These are phyloP conservation scores for Mesocricetus auratus DNA, from an alignment of 2,113 vertebrate species.

Conservation along the genomic window DNA sequence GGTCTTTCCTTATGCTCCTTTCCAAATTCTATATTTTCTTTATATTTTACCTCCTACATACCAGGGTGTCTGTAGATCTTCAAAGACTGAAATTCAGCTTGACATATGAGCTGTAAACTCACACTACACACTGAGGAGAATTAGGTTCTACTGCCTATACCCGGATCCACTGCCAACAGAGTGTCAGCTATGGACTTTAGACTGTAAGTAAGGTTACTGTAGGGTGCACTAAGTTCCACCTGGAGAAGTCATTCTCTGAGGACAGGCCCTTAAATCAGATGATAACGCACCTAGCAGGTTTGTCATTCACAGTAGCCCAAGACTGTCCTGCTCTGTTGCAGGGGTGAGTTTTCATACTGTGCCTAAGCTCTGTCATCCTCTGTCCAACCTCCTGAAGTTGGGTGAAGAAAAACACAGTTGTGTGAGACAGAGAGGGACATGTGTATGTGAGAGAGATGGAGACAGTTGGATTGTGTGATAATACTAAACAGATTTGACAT, in stretches of 20 bases:
- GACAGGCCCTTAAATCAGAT: neutral
- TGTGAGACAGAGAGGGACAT: neutral
- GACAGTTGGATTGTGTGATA: neutral
- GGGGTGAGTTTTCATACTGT: neutral
- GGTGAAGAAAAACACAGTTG: neutral
- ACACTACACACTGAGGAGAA: neutral
- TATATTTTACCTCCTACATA: constrained; percentile 2
- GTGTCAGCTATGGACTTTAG: neutral
- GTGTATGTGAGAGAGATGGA: neutral
- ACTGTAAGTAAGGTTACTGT: neutral
- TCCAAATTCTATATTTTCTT: neutral
- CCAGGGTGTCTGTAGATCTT: neutral
- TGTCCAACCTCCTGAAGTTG: constrained; percentile 28
- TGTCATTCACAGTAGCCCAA: neutral
- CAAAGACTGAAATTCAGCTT: neutral
- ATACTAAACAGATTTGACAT: neutral
- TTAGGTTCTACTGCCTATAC: neutral
- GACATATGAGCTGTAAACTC: neutral
- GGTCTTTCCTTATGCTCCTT: neutral
- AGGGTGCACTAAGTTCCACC: neutral
- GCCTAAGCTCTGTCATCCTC: neutral
- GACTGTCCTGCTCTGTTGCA: neutral
- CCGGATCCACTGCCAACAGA: neutral
- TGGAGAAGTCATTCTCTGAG: neutral
- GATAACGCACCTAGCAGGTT: neutral